Evolutionary conservation across 2,797 vertebrate genomes (phyloP), one percentile per base, ranked within the genome.

Genomic region (Bothrops alternatus): DNA sequence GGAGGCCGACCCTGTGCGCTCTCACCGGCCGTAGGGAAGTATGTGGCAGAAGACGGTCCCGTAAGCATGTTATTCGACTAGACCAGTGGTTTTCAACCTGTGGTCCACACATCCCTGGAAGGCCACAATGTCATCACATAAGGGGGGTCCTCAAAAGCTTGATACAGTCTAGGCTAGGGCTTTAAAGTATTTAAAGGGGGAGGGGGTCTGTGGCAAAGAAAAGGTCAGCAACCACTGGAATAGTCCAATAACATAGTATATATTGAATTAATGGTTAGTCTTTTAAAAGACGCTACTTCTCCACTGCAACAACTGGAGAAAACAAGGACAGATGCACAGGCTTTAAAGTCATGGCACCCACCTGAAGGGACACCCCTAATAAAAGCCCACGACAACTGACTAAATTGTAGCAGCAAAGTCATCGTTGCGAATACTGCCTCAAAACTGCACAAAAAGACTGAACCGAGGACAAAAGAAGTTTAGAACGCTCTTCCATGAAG

Each of bases 401-500:
- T 85, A 37, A 60, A 25, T 7, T 82, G 10, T 20, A 73, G 28
- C 56, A 61, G 37, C 8, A 91, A 11, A 50, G 4, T n/a, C 20
- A n/a, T 6, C 12, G 37, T 12, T 73, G 32, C 47, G 3, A 28
- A 65, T 37, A 4, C 47, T 42, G 20, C 32, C 16, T 4, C 18
- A 28, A n/a, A 13, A 6, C 6, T 73, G 37, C 47, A 32, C 16
- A 20, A 2, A 12, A 13, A 1, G 32, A 13, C 47, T 42, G 6
- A 8, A 42, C 10, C 0, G 5, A n/a, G 10, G 6, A 14, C 16
- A 6, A 6, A 26, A n/a, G n/a, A n/a, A n/a, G n/a, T n/a, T n/a
- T n/a, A n/a, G n/a, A n/a, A n/a, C n/a, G n/a, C n/a, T n/a, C n/a
- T n/a, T n/a, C n/a, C n/a, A n/a, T n/a, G n/a, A n/a, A n/a, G n/a